Evolutionary conservation across 1,140 invertebrate genomes (phyloP).

Genomic region (Drosophila ohnishii): DNA sequence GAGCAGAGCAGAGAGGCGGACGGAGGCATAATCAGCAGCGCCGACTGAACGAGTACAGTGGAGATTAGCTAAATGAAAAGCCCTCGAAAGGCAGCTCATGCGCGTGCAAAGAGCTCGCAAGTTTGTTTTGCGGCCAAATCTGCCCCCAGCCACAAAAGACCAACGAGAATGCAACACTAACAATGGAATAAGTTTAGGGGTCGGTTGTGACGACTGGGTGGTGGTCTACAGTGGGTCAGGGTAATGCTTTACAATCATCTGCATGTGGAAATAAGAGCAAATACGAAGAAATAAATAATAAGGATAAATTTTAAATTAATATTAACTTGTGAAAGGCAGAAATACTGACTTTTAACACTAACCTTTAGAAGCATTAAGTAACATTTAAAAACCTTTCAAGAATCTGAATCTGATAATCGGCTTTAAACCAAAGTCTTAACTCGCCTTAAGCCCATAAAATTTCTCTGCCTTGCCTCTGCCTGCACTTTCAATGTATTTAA

Average conservation of each 20-base stretch:
- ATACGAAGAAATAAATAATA: no score
- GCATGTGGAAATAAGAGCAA: no score
- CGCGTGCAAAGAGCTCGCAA: slow-evolving; percentile 35
- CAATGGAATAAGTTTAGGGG: slow-evolving; percentile 18
- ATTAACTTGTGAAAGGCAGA: no score
- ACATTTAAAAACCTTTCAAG: no score
- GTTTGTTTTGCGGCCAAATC: slow-evolving; percentile 42
- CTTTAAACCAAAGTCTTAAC: no score
- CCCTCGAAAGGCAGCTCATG: slow-evolving; percentile 37
- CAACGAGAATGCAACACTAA: slow-evolving; percentile 35
- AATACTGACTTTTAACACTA: no score
- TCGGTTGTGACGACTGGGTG: neutral
- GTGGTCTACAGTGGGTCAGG: slow-evolving; percentile 1
- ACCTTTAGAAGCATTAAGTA: no score
- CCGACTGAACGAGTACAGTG: slow-evolving; percentile 43
- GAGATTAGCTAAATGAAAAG: slow-evolving; percentile 60
- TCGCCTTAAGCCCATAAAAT: no score
- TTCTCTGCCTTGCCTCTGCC: no score
- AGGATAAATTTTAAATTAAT: no score
- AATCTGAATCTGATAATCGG: no score
- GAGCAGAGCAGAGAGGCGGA: slow-evolving; percentile 5
- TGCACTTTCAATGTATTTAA: no score
- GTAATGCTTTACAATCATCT: neutral
- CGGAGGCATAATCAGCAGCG: slow-evolving; percentile 66
- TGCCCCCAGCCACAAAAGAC: slow-evolving; percentile 41